phyloP scores from a whole-genome alignment of 2,888 invertebrate genomes.

The Eretmocerus hayati region DNA sequence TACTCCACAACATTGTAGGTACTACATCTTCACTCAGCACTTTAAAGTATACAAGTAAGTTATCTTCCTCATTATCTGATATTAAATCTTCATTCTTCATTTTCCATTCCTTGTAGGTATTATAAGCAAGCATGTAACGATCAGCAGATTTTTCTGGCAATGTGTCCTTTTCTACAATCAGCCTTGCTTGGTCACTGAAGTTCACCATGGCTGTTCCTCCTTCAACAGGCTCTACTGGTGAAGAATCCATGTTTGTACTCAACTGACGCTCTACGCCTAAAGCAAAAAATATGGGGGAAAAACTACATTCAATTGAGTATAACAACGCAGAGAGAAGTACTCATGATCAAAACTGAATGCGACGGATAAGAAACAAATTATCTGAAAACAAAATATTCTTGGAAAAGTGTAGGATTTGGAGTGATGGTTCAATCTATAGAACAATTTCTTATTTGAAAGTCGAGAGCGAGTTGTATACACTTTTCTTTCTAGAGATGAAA shows the following conservation, averaged over 20 bases:
- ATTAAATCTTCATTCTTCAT: background rate
- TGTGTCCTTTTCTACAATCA: conserved; percentile 2
- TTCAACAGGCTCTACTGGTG: conserved; percentile 1
- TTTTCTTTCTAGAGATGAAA: too few species aligned
- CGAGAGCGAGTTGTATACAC: too few species aligned
- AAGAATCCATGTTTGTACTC: background rate
- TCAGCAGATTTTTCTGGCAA: conserved; percentile 8
- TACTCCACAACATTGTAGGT: conserved; percentile 1
- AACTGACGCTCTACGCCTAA: too few species aligned
- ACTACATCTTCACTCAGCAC: background rate
- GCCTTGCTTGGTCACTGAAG: conserved; percentile 1
- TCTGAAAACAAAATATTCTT: too few species aligned
- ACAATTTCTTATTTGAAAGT: too few species aligned
- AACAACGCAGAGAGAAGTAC: too few species aligned
- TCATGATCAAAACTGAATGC: too few species aligned
- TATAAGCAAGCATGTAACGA: conserved; percentile 4
- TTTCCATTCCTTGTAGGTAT: conserved; percentile 2
- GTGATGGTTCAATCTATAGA: too few species aligned
- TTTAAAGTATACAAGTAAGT: background rate
- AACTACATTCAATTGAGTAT: too few species aligned
- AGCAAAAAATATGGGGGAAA: too few species aligned
- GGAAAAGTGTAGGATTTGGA: too few species aligned
- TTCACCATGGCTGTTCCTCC: conserved; percentile 4
- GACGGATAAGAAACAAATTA: too few species aligned
- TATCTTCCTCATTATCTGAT: conserved; percentile 1